Conservation (phyloP, 2,113 vertebrate species). For the Sander vitreus region DNA sequence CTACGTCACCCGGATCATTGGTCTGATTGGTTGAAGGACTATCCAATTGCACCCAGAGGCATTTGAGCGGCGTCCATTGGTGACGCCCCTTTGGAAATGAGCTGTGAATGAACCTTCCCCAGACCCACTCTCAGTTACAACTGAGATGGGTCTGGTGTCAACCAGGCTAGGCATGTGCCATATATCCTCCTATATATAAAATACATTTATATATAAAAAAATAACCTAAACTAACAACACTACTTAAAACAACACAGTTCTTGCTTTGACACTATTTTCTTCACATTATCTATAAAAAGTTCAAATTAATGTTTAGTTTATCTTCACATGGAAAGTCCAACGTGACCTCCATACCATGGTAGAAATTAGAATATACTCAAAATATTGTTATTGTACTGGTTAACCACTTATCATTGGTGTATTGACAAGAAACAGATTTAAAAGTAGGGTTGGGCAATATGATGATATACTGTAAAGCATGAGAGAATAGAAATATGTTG, state of each 20-base stretch:
- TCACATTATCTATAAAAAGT: not conserved
- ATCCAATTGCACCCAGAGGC: too few species aligned
- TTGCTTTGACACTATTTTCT: not conserved
- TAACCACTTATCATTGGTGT: too few species aligned
- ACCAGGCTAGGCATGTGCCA: too few species aligned
- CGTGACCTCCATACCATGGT: not conserved
- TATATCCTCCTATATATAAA: too few species aligned
- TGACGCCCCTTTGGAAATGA: too few species aligned
- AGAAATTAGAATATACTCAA: not conserved
- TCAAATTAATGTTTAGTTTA: not conserved
- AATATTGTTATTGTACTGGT: not conserved
- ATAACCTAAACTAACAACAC: not conserved
- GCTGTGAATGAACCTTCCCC: too few species aligned
- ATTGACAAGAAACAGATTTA: not conserved
- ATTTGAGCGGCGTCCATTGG: too few species aligned
- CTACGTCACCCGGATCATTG: too few species aligned
- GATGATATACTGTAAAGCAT: not conserved
- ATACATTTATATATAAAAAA: not conserved
- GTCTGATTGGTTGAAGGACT: too few species aligned
- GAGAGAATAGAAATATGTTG: not conserved
- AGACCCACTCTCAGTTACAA: too few species aligned
- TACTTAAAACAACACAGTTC: not conserved
- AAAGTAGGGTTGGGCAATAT: not conserved
- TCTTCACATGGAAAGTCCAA: conserved; percentile 11
- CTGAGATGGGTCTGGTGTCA: too few species aligned